Base-by-base conservation (phyloP, 2,888 invertebrate species). In the Caenorhabditis sp. region DNA sequence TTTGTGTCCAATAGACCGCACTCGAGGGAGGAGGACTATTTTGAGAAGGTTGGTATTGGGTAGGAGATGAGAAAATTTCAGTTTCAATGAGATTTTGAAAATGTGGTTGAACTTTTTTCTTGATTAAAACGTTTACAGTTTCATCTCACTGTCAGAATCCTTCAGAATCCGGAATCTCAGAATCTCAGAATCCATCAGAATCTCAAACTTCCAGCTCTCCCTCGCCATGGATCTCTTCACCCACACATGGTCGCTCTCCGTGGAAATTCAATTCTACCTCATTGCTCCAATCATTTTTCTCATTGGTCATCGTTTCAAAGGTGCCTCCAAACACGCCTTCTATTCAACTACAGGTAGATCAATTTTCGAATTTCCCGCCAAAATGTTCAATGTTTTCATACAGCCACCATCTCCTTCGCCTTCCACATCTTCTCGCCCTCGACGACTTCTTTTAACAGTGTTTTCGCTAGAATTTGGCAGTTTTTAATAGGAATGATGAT, bases 201-300 rank as follows among this genome's bases (percentile, higher is more conserved):
- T n/a, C n/a, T n/a, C n/a, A n/a, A n/a, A n/a, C n/a, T n/a, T n/a
- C n/a, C n/a, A n/a, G n/a, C n/a, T n/a, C n/a, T n/a, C n/a, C n/a
- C n/a, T n/a, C n/a, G n/a, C n/a, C n/a, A n/a, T n/a, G n/a, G n/a
- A n/a, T n/a, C n/a, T n/a, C n/a, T n/a, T n/a, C n/a, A n/a, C n/a
- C n/a, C n/a, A n/a, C n/a, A n/a, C n/a, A n/a, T n/a, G 87, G 87
- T 87, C 87, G 0, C 80, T 87, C 0, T 80, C 82, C 6, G 83
- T 86, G 8, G 87, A 87, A 54, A 68, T 87, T 51, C 87, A 87
- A 59, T 87, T 83, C 56, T 87, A 87, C 51, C 56, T 85, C 31
- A 24, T 87, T 12, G 85, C 70, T 38, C 87, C 87, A 1, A 7
- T 79, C 26, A 38, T 87, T 16, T 83, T 82, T 24, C 8, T 80